A percentile compares a stretch with the other conserved stretches of the same genome.
Conservation (phyloP, 2,113 vertebrate species). For the Bubalus kerabau region DNA sequence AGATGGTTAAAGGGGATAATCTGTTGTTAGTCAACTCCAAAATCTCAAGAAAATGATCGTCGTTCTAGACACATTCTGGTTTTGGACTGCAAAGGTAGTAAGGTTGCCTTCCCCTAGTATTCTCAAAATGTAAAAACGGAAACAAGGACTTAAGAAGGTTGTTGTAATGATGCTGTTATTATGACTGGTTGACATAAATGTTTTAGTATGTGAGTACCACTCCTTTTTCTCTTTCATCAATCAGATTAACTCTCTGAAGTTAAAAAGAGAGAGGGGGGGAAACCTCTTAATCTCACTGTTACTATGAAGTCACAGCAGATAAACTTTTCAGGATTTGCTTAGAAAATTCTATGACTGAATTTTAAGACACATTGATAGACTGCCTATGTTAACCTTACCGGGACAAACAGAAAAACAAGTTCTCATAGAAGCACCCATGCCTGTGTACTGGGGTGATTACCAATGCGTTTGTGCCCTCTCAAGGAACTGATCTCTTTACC, state of each 20-base stretch:
- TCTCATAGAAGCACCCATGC: background rate
- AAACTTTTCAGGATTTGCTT: background rate
- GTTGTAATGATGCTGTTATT: background rate
- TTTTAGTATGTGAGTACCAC: background rate
- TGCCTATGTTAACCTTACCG: background rate
- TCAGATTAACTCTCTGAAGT: background rate
- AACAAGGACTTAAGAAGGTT: background rate
- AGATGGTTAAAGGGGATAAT: background rate
- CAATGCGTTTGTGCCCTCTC: background rate
- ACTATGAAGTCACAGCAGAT: background rate
- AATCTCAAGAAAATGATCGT: background rate
- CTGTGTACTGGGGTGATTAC: background rate
- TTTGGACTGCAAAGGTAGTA: background rate
- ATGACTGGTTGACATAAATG: background rate
- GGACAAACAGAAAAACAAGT: background rate
- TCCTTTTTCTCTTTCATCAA: background rate
- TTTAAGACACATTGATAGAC: background rate
- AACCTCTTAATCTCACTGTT: background rate
- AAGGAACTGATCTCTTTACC: background rate
- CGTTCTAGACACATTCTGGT: background rate
- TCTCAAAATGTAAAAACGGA: background rate
- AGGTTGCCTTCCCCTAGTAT: background rate
- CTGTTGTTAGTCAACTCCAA: background rate
- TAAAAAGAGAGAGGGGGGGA: fast-evolving
- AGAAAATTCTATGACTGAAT: background rate